These are phyloP conservation scores for Darevskia nairensis DNA, from an alignment of 2,797 vertebrate species.

Conservation along the genomic window DNA sequence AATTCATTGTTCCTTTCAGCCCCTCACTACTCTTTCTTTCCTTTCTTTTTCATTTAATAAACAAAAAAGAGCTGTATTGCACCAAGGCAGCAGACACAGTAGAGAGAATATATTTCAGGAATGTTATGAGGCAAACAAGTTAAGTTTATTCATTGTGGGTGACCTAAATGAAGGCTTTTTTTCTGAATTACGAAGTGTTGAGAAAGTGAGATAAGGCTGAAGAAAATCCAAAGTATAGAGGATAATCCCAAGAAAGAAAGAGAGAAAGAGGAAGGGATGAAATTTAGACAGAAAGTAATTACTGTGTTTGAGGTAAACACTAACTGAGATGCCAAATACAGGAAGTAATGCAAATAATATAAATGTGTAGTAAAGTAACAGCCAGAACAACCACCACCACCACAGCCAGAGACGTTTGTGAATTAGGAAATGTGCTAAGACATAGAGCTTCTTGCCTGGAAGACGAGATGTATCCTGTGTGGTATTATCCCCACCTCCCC, in stretches of 20 bases:
- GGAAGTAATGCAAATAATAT: conserved; percentile 23
- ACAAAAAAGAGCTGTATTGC: not conserved
- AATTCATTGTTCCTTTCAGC: not conserved
- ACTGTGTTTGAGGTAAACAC: conserved; percentile 24
- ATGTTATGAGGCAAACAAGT: not conserved
- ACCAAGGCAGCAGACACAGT: not conserved
- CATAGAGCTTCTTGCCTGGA: no score
- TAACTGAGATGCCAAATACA: not conserved
- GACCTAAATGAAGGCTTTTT: conserved; percentile 7
- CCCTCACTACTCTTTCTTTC: not conserved
- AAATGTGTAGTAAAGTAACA: not conserved
- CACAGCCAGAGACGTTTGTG: not conserved
- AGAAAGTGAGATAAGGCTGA: conserved; percentile 37
- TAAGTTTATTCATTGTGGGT: conserved; percentile 25
- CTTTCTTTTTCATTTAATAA: not conserved
- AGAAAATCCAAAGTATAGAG: conserved; percentile 34
- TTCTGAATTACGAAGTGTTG: conserved; percentile 29
- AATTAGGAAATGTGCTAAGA: conserved; percentile 8
- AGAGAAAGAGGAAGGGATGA: not conserved
- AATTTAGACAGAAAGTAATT: conserved; percentile 26
- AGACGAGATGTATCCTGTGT: not conserved
- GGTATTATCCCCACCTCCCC: no score
- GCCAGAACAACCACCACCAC: conserved; percentile 2
- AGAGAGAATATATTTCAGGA: conserved; percentile 11
- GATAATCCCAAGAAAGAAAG: conserved; percentile 9